Evolutionary conservation across 1,140 invertebrate genomes (phyloP).

Genomic region (Meloidogyne hapla): DNA sequence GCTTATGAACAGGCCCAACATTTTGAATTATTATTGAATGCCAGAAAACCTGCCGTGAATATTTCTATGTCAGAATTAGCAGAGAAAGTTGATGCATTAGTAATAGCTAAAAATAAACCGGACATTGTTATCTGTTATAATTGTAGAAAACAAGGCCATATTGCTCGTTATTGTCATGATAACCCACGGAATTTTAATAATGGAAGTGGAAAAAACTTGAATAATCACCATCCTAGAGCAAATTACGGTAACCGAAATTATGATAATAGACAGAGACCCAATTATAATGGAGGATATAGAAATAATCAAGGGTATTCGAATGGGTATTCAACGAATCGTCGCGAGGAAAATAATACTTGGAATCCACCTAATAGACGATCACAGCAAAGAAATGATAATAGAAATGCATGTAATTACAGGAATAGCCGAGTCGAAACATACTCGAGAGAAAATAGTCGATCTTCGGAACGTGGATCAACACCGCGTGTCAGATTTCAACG

Average conservation of each 20-base stretch:
- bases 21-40: background rate
- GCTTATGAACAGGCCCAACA: slow-evolving; percentile 1
- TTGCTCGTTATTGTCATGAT: background rate
- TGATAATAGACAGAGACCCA: background rate
- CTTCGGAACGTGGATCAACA: background rate
- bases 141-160: slow-evolving; percentile 1
- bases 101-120: background rate
- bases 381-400: background rate
- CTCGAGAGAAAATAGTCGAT: background rate
- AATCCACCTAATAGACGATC: too few relatives aligned
- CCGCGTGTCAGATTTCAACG: background rate
- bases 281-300: background rate
- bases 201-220: too few relatives aligned
- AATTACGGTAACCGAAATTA: too few relatives aligned
- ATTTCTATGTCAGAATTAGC: background rate
- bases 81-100: background rate
- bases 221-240: too few relatives aligned
- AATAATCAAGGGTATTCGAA: background rate
- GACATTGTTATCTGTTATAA: background rate
- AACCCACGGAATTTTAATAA: background rate
- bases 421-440: background rate
- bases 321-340: background rate
- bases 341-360: background rate
- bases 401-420: background rate
- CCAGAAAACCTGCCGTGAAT: background rate